These are phyloP conservation scores for Propithecus deckenii DNA, from an alignment of 2,797 vertebrate species.

Conservation along the genomic window DNA sequence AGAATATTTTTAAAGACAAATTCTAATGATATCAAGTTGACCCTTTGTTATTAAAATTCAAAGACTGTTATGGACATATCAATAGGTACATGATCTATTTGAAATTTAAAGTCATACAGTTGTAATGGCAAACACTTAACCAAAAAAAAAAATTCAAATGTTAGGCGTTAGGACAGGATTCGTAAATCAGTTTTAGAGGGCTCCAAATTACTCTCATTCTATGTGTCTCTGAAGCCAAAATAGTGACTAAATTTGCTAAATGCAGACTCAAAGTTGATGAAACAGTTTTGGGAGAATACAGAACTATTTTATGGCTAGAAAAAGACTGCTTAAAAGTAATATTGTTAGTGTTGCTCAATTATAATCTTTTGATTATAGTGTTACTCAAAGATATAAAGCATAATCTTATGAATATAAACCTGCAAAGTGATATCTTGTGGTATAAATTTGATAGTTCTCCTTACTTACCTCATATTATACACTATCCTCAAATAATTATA, in stretches of 20 bases:
- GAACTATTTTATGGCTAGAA: not conserved
- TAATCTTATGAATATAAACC: not conserved
- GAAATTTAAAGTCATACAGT: not conserved
- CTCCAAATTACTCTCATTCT: not conserved
- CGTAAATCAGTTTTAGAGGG: not conserved
- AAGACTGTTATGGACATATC: not conserved
- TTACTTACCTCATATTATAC: not conserved
- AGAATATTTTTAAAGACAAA: not conserved
- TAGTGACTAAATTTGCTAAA: not conserved
- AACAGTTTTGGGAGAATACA: not conserved
- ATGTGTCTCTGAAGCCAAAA: not conserved
- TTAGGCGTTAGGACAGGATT: not conserved
- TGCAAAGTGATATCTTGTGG: not conserved
- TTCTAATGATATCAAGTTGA: not conserved
- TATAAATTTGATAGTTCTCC: not conserved
- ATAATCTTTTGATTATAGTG: not conserved
- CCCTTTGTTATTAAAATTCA: not conserved
- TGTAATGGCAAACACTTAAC: not conserved
- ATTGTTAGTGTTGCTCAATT: not conserved
- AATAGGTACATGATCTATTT: not conserved
- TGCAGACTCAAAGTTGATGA: not conserved
- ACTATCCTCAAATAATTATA: not conserved
- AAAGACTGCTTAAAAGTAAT: not conserved
- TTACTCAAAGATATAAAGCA: not conserved
- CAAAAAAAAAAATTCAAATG: not conserved